Conservation (phyloP, 2,797 vertebrate species). For the Nannoperca australis region DNA sequence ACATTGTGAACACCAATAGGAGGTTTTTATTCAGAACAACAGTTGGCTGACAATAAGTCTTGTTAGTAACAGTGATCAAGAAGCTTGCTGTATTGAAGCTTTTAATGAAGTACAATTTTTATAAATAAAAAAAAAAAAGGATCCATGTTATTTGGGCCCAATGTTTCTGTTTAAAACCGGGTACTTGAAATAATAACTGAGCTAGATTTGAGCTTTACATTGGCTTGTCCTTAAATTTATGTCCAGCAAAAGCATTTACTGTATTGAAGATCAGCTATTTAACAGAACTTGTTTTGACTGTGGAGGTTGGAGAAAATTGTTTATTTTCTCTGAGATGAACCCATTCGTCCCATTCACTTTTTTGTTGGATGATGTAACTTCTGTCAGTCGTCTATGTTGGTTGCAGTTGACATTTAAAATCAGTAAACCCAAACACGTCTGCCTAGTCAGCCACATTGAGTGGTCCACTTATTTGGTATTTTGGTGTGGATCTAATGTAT, state of each 20-base stretch:
- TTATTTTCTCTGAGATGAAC: neutral
- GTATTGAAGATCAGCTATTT: neutral
- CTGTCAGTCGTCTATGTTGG: neutral
- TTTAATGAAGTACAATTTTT: neutral
- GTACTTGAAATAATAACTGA: neutral
- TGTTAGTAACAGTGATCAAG: neutral
- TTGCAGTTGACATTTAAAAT: neutral
- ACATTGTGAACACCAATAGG: neutral
- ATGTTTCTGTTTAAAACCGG: neutral
- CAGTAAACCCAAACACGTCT: neutral
- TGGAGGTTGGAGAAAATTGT: too few species aligned
- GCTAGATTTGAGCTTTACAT: neutral
- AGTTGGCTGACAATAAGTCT: neutral
- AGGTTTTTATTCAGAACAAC: neutral
- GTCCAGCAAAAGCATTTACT: neutral
- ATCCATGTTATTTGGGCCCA: neutral
- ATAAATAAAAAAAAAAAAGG: too few species aligned
- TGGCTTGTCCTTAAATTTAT: neutral
- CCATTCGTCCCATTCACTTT: neutral
- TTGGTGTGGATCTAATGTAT: constrained; percentile 3
- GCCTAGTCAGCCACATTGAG: neutral
- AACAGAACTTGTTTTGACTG: neutral
- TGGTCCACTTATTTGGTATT: neutral
- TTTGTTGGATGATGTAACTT: neutral
- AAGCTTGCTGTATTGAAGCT: neutral